Conservation (phyloP, 2,113 vertebrate species). For the Etheostoma spectabile region DNA sequence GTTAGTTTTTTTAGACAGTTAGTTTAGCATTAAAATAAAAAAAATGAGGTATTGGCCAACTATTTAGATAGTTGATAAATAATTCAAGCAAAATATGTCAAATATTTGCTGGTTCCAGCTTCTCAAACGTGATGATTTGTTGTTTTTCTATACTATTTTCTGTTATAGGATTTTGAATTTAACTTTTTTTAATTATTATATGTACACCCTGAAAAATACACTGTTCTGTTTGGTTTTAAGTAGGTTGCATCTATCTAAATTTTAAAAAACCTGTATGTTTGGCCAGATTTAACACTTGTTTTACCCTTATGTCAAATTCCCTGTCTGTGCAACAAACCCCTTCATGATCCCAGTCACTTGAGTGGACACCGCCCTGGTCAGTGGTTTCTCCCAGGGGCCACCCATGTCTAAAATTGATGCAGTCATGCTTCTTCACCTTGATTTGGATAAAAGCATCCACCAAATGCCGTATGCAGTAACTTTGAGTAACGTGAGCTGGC, state of each 20-base stretch:
- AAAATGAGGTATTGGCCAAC: not conserved
- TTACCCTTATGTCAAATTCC: not conserved
- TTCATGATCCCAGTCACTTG: constrained; percentile 3
- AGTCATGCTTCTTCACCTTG: not conserved
- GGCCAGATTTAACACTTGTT: not conserved
- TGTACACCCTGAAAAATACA: not conserved
- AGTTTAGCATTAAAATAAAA: not conserved
- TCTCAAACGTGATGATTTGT: not conserved
- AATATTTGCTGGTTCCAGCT: not conserved
- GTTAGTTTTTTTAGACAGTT: not conserved
- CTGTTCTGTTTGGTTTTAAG: not conserved
- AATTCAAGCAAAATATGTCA: not conserved
- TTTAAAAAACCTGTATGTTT: not conserved
- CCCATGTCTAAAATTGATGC: constrained; percentile 22
- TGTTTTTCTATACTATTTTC: not conserved
- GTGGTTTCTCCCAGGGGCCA: not conserved
- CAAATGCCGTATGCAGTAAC: not conserved
- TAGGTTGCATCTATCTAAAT: not conserved
- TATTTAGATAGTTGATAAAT: not conserved
- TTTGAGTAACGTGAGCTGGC: constrained; percentile 13
- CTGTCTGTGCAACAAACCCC: constrained; percentile 12
- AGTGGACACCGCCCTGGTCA: not conserved
- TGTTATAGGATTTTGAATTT: not conserved
- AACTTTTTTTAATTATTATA: not conserved
- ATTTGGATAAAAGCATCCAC: not conserved